These are phyloP conservation scores for Melitaea cinxia DNA, from an alignment of 1,140 invertebrate genomes.

Conservation along the genomic window DNA sequence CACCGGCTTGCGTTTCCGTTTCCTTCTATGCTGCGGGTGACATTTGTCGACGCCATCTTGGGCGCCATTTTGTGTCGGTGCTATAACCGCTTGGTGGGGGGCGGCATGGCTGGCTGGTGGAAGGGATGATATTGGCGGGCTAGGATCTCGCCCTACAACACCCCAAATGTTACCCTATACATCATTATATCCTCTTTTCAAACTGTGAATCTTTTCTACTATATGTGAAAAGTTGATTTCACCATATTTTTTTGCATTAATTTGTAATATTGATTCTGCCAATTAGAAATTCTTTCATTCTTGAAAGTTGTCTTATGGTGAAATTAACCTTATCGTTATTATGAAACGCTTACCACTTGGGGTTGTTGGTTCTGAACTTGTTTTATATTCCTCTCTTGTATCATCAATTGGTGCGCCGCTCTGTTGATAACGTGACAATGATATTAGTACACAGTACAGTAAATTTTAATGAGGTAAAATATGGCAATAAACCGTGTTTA, in stretches of 20 bases:
- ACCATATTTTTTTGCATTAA: background rate
- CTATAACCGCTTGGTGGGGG: conserved; percentile 70
- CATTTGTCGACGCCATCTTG: conserved; percentile 32
- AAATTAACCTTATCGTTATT: conserved; percentile 24
- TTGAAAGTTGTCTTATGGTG: conserved; percentile 4
- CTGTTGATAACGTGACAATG: conserved; percentile 43
- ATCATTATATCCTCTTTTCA: conserved; percentile 39
- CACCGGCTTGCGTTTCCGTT: conserved; percentile 65
- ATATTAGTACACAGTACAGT: background rate
- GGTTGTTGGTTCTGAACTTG: conserved; percentile 74
- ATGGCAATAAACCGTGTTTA: too few relatives aligned
- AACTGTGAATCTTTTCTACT: background rate
- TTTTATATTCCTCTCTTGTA: conserved; percentile 77
- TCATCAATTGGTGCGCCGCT: conserved; percentile 79
- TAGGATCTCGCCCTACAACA: conserved; percentile 71
- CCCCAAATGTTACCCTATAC: conserved; percentile 67
- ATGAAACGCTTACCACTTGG: conserved; percentile 70
- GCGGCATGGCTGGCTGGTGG: conserved; percentile 66
- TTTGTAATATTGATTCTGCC: background rate
- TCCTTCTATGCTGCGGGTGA: conserved; percentile 47
- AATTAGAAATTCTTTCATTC: background rate
- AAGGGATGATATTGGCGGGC: conserved; percentile 72
- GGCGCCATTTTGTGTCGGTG: conserved; percentile 44
- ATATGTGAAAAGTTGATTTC: conserved; percentile 1
- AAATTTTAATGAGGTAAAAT: background rate